These are phyloP conservation scores for Arenaria interpres DNA, from an alignment of 2,113 vertebrate genomes.

Conservation along the genomic window DNA sequence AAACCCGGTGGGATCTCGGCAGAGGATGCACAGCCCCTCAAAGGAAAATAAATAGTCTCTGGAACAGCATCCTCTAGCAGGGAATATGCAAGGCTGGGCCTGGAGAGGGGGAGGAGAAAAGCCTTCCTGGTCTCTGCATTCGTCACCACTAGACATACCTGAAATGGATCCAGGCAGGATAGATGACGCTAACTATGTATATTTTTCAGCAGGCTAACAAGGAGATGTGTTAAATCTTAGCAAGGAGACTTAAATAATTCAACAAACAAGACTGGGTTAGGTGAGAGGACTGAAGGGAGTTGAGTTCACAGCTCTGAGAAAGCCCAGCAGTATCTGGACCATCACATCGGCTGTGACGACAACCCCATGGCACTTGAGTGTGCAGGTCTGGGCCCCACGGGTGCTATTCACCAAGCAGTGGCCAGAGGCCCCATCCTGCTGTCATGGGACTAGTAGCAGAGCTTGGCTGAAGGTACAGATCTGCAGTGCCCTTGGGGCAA, in stretches of 20 bases:
- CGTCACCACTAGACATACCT: neutral
- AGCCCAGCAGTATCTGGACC: neutral
- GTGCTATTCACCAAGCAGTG: neutral
- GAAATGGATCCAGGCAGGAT: neutral
- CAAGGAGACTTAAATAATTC: neutral
- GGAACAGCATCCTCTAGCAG: neutral
- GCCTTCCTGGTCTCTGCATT: neutral
- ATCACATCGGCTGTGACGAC: accelerated
- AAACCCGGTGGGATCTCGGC: neutral
- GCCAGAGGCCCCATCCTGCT: neutral
- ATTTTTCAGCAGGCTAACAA: neutral
- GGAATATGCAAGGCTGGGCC: neutral
- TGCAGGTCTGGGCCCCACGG: accelerated
- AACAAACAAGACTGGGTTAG: neutral
- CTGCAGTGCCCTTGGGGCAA: accelerated
- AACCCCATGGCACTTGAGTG: accelerated
- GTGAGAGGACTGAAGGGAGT: neutral
- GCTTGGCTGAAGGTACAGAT: neutral
- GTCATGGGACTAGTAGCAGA: neutral
- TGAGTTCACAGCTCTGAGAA: neutral
- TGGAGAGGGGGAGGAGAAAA: neutral
- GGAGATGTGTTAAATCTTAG: neutral
- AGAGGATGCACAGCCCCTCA: neutral
- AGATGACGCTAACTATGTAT: neutral
- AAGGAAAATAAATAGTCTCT: neutral